These are phyloP conservation scores for Psophia crepitans DNA, from an alignment of 2,113 vertebrate genomes.

Conservation along the genomic window DNA sequence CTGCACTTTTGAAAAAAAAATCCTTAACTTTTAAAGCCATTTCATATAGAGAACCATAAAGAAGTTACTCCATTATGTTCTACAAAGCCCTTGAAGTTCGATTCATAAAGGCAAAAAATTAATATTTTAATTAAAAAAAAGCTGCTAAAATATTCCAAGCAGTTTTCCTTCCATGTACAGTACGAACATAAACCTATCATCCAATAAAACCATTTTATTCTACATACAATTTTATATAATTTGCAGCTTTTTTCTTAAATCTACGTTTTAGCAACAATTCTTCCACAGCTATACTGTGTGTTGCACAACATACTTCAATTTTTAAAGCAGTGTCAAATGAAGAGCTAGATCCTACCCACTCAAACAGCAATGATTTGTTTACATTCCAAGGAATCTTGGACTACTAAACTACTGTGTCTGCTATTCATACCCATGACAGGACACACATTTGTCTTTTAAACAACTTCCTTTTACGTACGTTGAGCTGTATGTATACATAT, in stretches of 20 bases:
- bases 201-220: not conserved
- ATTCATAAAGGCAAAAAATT: not conserved
- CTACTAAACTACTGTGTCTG: conserved; percentile 61
- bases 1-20: not conserved
- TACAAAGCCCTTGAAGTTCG: not conserved
- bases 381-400: conserved; percentile 70
- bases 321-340: conserved; percentile 50
- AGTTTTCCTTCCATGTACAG: not conserved
- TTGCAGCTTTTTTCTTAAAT: not conserved
- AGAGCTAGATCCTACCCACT: conserved; percentile 45
- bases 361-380: conserved; percentile 65
- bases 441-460: conserved; percentile 74
- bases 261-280: not conserved
- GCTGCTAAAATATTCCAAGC: not conserved
- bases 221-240: not conserved
- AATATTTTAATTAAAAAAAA: not conserved
- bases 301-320: conserved; percentile 4
- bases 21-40: not conserved
- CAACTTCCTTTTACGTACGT: conserved; percentile 74
- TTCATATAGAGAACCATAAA: not conserved
- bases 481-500: not conserved
- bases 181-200: not conserved
- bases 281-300: not conserved
- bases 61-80: fast-evolving
- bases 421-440: conserved; percentile 74